A percentile compares a stretch with the other conserved stretches of the same genome.
phyloP scores from a whole-genome alignment of 2,113 vertebrate species.

The Perca flavescens region DNA sequence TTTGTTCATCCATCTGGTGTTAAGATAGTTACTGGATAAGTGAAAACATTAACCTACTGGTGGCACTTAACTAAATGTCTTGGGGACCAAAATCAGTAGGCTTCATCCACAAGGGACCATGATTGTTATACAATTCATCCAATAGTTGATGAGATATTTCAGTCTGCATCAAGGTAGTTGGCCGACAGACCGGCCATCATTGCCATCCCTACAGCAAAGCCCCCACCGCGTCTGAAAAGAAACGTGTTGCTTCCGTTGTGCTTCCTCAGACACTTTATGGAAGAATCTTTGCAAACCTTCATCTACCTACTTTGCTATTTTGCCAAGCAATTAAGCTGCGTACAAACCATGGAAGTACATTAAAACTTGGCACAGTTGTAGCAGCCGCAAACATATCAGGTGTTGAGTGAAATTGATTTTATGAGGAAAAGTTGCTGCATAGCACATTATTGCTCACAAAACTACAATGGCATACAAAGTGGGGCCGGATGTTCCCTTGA shows the following conservation, averaged over 20 bases:
- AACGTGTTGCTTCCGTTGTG: background rate
- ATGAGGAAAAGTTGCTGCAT: constrained; percentile 56
- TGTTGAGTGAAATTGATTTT: constrained; percentile 56
- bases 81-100: background rate
- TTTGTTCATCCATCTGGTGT: background rate
- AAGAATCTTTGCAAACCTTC: constrained; percentile 4
- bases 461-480: constrained; percentile 69
- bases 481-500: constrained; percentile 64
- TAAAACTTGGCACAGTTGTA: constrained; percentile 23
- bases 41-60: background rate
- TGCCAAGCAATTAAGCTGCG: constrained; percentile 36
- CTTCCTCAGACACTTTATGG: constrained; percentile 1
- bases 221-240: background rate
- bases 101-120: background rate
- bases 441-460: constrained; percentile 52
- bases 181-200: no score
- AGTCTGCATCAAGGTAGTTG: background rate
- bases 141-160: background rate
- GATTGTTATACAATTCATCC: background rate
- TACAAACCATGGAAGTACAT: constrained; percentile 20
- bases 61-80: background rate
- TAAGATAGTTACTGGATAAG: background rate
- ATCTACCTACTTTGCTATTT: background rate
- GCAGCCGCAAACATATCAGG: constrained; percentile 29
- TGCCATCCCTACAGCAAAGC: background rate